A percentile compares a stretch with the other conserved stretches of the same genome.
Conservation (phyloP, 2,888 invertebrate species). For the Himalopsyche japonica region DNA sequence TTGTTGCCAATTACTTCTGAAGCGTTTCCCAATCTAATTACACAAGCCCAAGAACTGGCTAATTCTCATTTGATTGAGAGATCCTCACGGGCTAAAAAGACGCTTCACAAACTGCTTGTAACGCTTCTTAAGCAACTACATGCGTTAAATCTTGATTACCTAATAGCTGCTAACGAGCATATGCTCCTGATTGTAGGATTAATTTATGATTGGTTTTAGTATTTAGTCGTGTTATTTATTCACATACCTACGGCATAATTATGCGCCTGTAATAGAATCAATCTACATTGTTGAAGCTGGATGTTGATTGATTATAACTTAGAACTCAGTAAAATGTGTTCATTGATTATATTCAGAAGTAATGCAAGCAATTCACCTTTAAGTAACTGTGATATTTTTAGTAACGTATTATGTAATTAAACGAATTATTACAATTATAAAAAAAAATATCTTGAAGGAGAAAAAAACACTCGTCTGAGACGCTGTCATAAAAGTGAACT, state of each 20-base stretch:
- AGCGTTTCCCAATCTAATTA: conserved; percentile 21
- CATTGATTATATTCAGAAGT: no score
- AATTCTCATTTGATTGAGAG: conserved; percentile 29
- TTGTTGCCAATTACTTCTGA: not conserved
- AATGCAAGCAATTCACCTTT: no score
- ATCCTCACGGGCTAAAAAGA: not conserved
- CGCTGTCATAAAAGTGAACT: no score
- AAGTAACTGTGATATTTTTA: no score
- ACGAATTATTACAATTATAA: no score
- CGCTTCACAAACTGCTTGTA: not conserved
- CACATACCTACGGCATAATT: not conserved
- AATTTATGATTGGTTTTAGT: not conserved
- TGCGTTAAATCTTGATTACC: not conserved
- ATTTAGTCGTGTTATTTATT: not conserved
- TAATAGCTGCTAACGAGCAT: not conserved
- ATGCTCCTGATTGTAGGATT: not conserved
- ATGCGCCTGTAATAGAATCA: not conserved
- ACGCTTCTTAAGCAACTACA: not conserved
- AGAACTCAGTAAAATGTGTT: no score
- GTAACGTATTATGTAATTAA: no score
- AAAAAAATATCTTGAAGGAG: no score
- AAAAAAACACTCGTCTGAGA: no score
- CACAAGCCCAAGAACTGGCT: conserved; percentile 17
- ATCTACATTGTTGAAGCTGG: not conserved
- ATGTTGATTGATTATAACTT: no score